Evolutionary conservation across 2,888 invertebrate genomes (phyloP), one percentile per base, ranked within the genome.

Genomic region (Glyphotaelius pellucidus): DNA sequence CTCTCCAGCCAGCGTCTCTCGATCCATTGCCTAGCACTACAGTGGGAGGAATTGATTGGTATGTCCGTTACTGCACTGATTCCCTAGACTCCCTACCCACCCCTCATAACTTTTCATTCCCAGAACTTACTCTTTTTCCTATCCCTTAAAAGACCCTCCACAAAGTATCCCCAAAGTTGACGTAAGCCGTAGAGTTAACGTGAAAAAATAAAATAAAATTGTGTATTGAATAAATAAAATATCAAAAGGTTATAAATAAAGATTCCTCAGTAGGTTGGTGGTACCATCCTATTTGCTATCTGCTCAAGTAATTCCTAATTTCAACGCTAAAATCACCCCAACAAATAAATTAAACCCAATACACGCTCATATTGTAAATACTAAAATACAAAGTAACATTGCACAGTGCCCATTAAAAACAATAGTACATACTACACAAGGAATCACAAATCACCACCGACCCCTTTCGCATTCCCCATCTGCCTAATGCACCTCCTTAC

Each of bases 361-460:
- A 67, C 52, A 67, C 52, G 52, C 52, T 67, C 52, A 67, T 67
- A 67, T 67, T 67, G 52, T 67, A 67, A 67, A 67, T 67, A 67
- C 52, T 67, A 67, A 67, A 67, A 67, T 67, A 67, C 52, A 67
- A 67, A 67, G 52, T 19, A 67, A 86, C 15, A 42, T 38, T 86
- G 47, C 38, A 86, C 38, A 32, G 88, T 25, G 32, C 32, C 88
- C 88, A 88, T 88, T 88, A 88, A 88, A 88, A 88, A 88, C 88
- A 88, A 88, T 79, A 79, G 67, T 79, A 88, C 67, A 79, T 88
- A 25, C 32, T 35, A 67, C 67, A 32, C 67, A 32, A 67, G 88
- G 80, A 80, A 86, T 80, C 91, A 88, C 91, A 91, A 91, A 91
- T 91, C 91, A 91, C 87, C 91, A 30, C 87, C 91, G 52, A 47